phyloP scores from a whole-genome alignment of 2,113 vertebrate genomes.

The Callocephalon fimbriatum region DNA sequence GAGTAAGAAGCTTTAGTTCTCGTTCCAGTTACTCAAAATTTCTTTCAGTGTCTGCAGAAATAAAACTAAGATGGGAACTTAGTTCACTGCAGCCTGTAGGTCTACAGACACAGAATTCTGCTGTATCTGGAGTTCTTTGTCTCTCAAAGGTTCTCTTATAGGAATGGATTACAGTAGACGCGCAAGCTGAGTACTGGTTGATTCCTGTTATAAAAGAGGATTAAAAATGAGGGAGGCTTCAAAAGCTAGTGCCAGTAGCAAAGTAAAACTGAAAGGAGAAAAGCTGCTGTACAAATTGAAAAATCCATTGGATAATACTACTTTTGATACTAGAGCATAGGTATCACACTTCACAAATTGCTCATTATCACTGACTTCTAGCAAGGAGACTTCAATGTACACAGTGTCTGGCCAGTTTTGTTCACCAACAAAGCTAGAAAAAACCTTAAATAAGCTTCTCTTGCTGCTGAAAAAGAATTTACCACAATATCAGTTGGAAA shows the following conservation, averaged over 20 bases:
- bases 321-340: background rate
- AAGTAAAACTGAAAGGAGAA: slow-evolving; percentile 11
- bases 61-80: background rate
- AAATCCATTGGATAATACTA: slow-evolving; percentile 12
- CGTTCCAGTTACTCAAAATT: background rate
- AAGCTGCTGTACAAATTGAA: background rate
- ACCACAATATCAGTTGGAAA: background rate
- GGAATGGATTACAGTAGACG: background rate
- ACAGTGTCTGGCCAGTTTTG: background rate
- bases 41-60: background rate
- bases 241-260: slow-evolving; percentile 13
- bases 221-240: slow-evolving; percentile 40
- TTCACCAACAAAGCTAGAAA: background rate
- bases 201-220: slow-evolving; percentile 36
- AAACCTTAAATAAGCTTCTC: background rate
- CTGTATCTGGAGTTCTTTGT: background rate
- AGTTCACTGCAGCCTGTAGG: slow-evolving; percentile 4
- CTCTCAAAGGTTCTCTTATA: background rate
- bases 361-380: slow-evolving; percentile 22
- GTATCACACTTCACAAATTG: slow-evolving; percentile 14
- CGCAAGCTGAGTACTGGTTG: background rate
- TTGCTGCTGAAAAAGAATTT: slow-evolving; percentile 3
- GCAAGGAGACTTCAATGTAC: background rate
- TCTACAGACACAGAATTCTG: background rate
- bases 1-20: background rate